Evolutionary conservation across 2,888 invertebrate genomes (phyloP), one percentile per base, ranked within the genome.

Genomic region (Drosophila flavopinicola): DNA sequence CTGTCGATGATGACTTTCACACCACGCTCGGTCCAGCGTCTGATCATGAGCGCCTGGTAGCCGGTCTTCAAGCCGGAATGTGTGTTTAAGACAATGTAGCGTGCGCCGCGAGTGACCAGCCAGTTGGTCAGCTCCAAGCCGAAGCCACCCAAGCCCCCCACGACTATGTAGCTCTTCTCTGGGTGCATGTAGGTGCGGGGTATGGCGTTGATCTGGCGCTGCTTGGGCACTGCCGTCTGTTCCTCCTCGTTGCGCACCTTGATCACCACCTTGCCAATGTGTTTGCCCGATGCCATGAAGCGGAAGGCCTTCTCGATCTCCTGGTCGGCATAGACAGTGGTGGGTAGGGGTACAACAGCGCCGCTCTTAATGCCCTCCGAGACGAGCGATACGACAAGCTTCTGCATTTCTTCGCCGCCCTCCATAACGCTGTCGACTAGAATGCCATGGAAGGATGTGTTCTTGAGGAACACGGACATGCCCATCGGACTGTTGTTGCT

Each of bases 391-490:
- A 95, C 94, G 17, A 99, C 95, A 78, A 93, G 94, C 91, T 96
- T 96, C 63, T 97, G 96, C 47, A 93, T 92, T 44, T 92, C 92
- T 59, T 93, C 93, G 42, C 92, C 90, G 1, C 92, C 93, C 72
- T 96, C 97, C 93, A 98, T 97, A 53, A 99, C 93, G 30, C 97
- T 96, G 92, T 99, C 99, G 87, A 99, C 92, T 24, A 99, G 93
- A 87, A 99, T 98, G 75, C 99, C 99, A 92, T 99, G 99, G 94
- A 99, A 98, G n/a, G 97, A 95, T n/a, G 97, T 96, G 90, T 99
- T 99, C 91, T 97, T 98, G 80, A 99, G 92, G 92, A 99, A 98
- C 13, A 99, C 91, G 0, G 97, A 94, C 99, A 99, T 99, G 51
- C 98, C 98, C 92, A 92, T 24, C 13, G 89, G 85, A 20, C 89